Evolutionary conservation across 2,888 invertebrate species (phyloP).

Genomic region (Eilema sororculum): DNA sequence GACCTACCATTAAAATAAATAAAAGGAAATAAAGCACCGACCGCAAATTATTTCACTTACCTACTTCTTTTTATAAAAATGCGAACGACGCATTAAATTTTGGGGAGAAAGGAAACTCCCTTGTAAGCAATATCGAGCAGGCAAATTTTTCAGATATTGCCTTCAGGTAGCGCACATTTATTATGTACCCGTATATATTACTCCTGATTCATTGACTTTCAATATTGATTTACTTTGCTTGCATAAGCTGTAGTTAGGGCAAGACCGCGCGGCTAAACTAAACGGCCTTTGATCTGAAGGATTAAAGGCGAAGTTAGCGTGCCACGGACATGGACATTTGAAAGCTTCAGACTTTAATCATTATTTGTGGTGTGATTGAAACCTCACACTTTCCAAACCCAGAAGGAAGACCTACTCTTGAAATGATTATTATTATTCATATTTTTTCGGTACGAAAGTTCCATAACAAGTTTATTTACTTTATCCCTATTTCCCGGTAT

Average conservation of each 20-base stretch:
- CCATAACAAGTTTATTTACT: conserved; percentile 37
- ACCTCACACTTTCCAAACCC: conserved; percentile 41
- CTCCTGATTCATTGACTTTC: conserved; percentile 87
- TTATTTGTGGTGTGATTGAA: conserved; percentile 47
- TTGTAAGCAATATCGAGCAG: conserved; percentile 87
- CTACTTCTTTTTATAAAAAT: conserved; percentile 87
- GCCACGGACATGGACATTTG: conserved; percentile 50
- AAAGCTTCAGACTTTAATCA: conserved; percentile 49
- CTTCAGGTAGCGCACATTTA: conserved; percentile 88
- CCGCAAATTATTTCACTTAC: conserved; percentile 87
- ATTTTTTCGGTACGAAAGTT: conserved; percentile 31
- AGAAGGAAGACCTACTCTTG: conserved; percentile 30
- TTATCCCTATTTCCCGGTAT: conserved; percentile 32
- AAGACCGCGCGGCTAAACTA: conserved; percentile 66
- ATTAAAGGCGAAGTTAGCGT: conserved; percentile 65
- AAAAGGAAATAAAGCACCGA: conserved; percentile 85
- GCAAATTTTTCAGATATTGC: conserved; percentile 88
- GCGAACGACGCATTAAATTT: conserved; percentile 87
- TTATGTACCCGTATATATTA: conserved; percentile 88
- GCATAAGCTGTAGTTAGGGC: conserved; percentile 82
- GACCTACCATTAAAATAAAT: conserved; percentile 86
- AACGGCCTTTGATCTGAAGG: conserved; percentile 71
- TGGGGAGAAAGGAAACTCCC: conserved; percentile 87
- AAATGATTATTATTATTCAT: conserved; percentile 33
- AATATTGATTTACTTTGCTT: conserved; percentile 87